Evolutionary conservation across 2,113 vertebrate genomes (phyloP), one percentile per base, ranked within the genome.

Genomic region (Brachirus orientalis): DNA sequence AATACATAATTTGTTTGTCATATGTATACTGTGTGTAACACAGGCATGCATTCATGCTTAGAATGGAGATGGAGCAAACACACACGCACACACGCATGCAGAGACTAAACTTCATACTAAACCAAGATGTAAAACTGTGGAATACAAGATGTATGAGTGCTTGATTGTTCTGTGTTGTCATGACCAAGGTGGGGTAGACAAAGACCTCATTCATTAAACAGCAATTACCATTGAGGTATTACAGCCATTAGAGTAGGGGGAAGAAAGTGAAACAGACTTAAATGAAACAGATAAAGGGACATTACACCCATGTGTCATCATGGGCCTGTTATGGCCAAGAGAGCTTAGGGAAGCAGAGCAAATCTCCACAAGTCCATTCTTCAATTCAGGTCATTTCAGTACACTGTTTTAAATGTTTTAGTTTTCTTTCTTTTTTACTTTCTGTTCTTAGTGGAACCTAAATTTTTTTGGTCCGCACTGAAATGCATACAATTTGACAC

Each of bases 261-360:
- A 63, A 71, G 72, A 76, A 80, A 75, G 87, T 72, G 67, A 82
- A 76, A n/a, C n/a, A n/a, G 73, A 76, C 75, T 82, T 80, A 66
- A 73, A 22, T 0, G 55, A 79, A 69, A 55, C 65, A 35, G 66
- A 86, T 86, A 80, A 80, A 81, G 73, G 74, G 57, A 79, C 79
- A 77, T 83, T 85, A 79, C 43, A 72, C 54, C 69, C 62, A 63
- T 70, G 64, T 86, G 74, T 28, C 28, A 28, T 81, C 62, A 19
- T 17, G 61, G 66, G 62, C 63, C 43, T 57, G 45, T 59, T 51
- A 63, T 33, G 1, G 46, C 61, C 69, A 75, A 62, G 53, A 75
- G 70, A 61, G n/a, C n/a, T n/a, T n/a, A n/a, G n/a, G n/a, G n/a
- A n/a, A n/a, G n/a, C n/a, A n/a, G n/a, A n/a, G 40, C 76, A 70